These are phyloP conservation scores for Rhinogobio ventralis DNA, from an alignment of 2,797 vertebrate species.

Conservation along the genomic window DNA sequence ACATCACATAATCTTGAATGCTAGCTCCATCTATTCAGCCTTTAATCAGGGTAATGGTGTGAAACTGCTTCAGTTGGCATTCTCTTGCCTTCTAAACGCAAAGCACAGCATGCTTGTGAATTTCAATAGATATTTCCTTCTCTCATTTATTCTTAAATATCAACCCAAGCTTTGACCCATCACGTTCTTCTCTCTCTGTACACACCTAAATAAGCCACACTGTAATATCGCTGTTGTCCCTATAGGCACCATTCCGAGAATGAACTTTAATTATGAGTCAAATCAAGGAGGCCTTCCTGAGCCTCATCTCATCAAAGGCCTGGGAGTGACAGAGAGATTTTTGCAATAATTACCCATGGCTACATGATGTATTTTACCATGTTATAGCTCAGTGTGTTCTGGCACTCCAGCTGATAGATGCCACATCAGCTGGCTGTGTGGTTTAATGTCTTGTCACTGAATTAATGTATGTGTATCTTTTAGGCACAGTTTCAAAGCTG, in stretches of 20 bases:
- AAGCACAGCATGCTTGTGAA: conserved; percentile 13
- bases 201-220: conserved; percentile 15
- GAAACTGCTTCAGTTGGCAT: conserved; percentile 34
- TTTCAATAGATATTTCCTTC: conserved; percentile 17
- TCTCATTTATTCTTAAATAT: background rate
- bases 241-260: background rate
- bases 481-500: conserved; percentile 14
- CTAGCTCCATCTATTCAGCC: background rate
- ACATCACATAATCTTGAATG: conserved; percentile 16
- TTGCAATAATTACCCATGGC: conserved; percentile 43
- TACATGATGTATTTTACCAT: conserved; percentile 31
- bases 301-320: background rate
- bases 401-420: background rate
- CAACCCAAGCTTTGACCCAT: background rate
- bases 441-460: conserved; percentile 24
- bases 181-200: conserved; percentile 5
- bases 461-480: conserved; percentile 34
- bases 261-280: conserved; percentile 49
- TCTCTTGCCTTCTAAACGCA: conserved; percentile 16
- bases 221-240: conserved; percentile 18
- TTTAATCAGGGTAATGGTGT: conserved; percentile 48
- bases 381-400: conserved; percentile 21
- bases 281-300: conserved; percentile 23
- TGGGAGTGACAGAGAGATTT: conserved; percentile 32
- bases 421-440: conserved; percentile 18